phyloP scores from a whole-genome alignment of 1,140 invertebrate genomes.

The Calycopis cecrops region DNA sequence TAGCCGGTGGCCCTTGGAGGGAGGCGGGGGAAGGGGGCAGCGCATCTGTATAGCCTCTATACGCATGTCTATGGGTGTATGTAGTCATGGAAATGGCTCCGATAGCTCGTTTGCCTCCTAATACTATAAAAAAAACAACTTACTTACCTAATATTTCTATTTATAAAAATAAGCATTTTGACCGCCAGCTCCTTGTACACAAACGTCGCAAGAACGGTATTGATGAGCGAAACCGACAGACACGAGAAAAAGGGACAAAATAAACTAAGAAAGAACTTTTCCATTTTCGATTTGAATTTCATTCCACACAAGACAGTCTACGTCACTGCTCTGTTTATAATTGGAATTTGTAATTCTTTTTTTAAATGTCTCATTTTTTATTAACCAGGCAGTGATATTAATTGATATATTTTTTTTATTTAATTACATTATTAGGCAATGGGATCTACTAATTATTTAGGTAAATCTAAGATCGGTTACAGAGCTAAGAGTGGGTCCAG shows the following conservation, averaged over 20 bases:
- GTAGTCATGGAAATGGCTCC: too few relatives aligned
- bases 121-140: too few relatives aligned
- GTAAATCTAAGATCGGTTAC: slow-evolving; percentile 50
- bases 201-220: slow-evolving; percentile 45
- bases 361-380: background rate
- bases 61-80: too few relatives aligned
- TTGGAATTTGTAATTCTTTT: slow-evolving; percentile 1
- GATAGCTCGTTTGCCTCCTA: too few relatives aligned
- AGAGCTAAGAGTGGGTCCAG: slow-evolving; percentile 58
- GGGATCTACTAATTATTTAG: slow-evolving; percentile 63
- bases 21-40: too few relatives aligned
- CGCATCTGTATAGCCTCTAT: too few relatives aligned
- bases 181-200: slow-evolving; percentile 36
- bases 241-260: slow-evolving; percentile 44
- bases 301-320: slow-evolving; percentile 10
- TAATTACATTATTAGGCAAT: slow-evolving; percentile 31
- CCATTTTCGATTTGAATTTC: slow-evolving; percentile 21
- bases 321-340: slow-evolving; percentile 23
- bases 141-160: background rate
- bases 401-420: slow-evolving; percentile 24
- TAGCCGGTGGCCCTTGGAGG: too few relatives aligned
- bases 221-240: slow-evolving; percentile 40
- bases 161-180: background rate
- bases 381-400: slow-evolving; percentile 24
- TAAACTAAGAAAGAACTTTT: slow-evolving; percentile 54